Evolutionary conservation across 2,797 vertebrate species (phyloP).

Genomic region (Ciconia nigra): DNA sequence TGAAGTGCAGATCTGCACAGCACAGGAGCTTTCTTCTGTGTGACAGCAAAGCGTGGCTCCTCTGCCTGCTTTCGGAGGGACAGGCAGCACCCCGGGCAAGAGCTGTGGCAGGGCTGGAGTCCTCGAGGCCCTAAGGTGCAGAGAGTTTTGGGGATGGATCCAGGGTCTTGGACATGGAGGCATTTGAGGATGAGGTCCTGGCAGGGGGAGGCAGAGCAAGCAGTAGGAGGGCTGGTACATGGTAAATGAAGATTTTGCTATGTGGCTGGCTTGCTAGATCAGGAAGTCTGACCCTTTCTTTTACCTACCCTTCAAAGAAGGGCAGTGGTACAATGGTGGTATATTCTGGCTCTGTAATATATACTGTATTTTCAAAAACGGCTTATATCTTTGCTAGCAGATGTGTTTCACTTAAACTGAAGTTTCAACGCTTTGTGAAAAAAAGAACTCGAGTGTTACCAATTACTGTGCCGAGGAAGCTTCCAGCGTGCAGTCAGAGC

Average conservation of each 20-base stretch:
- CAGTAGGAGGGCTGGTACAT: background rate
- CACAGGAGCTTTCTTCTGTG: background rate
- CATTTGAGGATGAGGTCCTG: background rate
- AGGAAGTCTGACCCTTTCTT: background rate
- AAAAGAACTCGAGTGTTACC: background rate
- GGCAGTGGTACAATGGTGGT: background rate
- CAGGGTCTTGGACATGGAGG: background rate
- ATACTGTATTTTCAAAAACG: background rate
- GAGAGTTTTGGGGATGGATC: background rate
- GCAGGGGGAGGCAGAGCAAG: background rate
- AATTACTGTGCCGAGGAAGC: background rate
- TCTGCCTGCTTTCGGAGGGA: background rate
- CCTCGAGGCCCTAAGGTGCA: background rate
- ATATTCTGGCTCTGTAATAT: background rate
- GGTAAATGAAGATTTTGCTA: background rate
- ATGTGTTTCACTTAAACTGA: background rate
- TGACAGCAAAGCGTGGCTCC: background rate
- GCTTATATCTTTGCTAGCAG: background rate
- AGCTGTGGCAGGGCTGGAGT: background rate
- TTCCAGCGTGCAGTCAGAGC: background rate
- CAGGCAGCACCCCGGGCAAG: background rate
- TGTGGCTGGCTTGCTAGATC: background rate
- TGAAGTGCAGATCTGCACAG: background rate
- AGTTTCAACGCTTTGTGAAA: background rate
- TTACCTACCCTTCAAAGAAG: background rate